phyloP scores from a whole-genome alignment of 2,888 invertebrate species.

The Pyralis farinalis region DNA sequence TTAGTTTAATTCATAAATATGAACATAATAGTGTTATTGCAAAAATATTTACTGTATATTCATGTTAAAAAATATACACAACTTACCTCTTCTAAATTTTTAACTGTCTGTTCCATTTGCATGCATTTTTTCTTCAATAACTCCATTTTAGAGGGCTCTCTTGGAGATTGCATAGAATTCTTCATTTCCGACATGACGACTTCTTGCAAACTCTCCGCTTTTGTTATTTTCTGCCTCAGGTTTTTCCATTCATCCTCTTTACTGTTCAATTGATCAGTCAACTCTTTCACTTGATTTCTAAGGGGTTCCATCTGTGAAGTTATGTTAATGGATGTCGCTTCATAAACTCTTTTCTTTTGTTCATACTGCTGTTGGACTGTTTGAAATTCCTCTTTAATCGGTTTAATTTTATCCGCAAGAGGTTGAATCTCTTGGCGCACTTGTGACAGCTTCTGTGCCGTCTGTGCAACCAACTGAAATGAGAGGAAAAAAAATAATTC shows the following conservation, averaged over 20 bases:
- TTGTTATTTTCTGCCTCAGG: slow-evolving; percentile 76
- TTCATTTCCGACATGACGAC: slow-evolving; percentile 75
- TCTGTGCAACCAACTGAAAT: slow-evolving; percentile 82
- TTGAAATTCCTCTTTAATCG: slow-evolving; percentile 84
- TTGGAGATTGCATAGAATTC: slow-evolving; percentile 73
- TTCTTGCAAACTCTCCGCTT: slow-evolving; percentile 76
- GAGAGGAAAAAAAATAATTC: too few species aligned
- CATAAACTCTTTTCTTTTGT: slow-evolving; percentile 84
- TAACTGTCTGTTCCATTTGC: slow-evolving; percentile 81
- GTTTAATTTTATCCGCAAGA: slow-evolving; percentile 79
- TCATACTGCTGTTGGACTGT: slow-evolving; percentile 84
- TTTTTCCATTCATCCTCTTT: slow-evolving; percentile 79
- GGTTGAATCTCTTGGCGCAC: slow-evolving; percentile 73
- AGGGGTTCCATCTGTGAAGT: slow-evolving; percentile 79
- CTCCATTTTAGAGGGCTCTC: slow-evolving; percentile 81
- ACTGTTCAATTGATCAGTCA: slow-evolving; percentile 72
- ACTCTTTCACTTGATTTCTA: slow-evolving; percentile 73
- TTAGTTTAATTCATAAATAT: too few species aligned
- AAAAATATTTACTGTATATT: too few species aligned
- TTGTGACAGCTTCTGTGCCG: slow-evolving; percentile 76
- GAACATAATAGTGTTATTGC: too few species aligned
- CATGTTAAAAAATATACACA: too few species aligned
- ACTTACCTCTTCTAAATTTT: slow-evolving; percentile 65
- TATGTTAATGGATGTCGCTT: slow-evolving; percentile 82
- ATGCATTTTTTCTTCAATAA: slow-evolving; percentile 81